Evolutionary conservation across 2,888 invertebrate genomes (phyloP), one percentile per base, ranked within the genome.

Genomic region (Petrophora chlorosata): DNA sequence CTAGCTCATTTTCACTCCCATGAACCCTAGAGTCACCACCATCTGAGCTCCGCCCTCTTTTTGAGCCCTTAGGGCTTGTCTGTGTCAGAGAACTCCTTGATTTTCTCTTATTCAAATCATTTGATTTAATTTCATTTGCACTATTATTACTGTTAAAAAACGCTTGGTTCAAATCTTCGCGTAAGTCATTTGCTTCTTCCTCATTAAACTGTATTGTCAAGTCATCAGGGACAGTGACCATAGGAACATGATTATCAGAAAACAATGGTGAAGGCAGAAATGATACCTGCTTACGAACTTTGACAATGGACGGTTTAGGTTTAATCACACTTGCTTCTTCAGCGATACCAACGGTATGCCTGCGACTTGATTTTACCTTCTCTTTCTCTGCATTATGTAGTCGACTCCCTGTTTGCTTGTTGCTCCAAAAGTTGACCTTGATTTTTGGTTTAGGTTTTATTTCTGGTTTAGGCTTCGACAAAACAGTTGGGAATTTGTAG

Each of bases 141-240:
- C 55, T 70, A 32, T 42, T 66, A 3, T 41, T 53, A 53, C 61
- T 74, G 53, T 81, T 80, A 2, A 79, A 73, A 73, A 78, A 76
- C 35, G 75, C 81, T 49, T 73, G 65, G 57, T 86, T 83, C 23
- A 88, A 71, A 63, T 87, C 87, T 51, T 82, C 80, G 15, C 79
- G 71, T 14, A 89, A 66, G 55, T 82, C 84, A 75, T 86, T 82
- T 1, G 80, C 88, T 63, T 90, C 88, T 68, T 88, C 85, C 46
- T 88, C 86, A 71, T 88, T 89, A n/a, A 90, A 63, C 16, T 89
- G 86, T 52, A 90, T 87, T n/a, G 90, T 87, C 38, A 90, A 76
- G 62, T 90, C 90, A 76, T 90, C 90, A 0, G 90, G 90, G 2
- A 90, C 90, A 0, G 90, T 86, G 0, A 90, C 86, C 90, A 90